phyloP scores from a whole-genome alignment of 2,797 vertebrate genomes.

The Neomorphus geoffroyi region DNA sequence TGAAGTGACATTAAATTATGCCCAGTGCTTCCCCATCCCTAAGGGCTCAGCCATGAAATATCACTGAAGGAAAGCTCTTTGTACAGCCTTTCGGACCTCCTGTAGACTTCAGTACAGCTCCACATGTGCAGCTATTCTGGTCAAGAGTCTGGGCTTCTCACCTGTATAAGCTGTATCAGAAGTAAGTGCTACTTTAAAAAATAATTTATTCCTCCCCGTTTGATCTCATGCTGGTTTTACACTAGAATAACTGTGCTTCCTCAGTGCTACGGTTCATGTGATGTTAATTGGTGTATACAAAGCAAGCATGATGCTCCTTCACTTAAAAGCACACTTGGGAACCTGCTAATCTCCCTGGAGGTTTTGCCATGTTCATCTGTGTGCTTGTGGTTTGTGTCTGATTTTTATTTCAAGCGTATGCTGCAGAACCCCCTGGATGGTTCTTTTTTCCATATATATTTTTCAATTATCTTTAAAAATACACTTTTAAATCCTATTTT shows the following conservation, averaged over 20 bases:
- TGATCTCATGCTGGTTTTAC: neutral
- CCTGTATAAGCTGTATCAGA: neutral
- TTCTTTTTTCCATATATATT: neutral
- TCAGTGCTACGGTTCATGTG: accelerated
- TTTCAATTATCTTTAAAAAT: neutral
- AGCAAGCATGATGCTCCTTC: neutral
- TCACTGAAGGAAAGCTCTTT: neutral
- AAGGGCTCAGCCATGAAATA: neutral
- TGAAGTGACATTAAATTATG: neutral
- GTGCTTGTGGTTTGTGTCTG: neutral
- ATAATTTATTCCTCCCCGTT: neutral
- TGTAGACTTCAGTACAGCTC: accelerated
- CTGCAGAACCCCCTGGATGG: neutral
- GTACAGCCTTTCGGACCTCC: neutral
- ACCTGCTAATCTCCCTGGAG: neutral
- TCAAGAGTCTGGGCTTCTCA: neutral
- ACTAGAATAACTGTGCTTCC: neutral
- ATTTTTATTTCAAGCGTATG: neutral
- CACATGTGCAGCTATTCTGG: neutral
- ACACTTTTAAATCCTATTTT: neutral
- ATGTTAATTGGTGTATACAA: neutral
- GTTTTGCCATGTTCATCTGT: neutral
- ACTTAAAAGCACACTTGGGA: neutral
- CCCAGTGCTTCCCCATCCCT: neutral
- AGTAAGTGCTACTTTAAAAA: neutral